A percentile compares a stretch with the other conserved stretches of the same genome.
These are phyloP conservation scores for Chelonoidis abingdonii DNA, from an alignment of 2,113 vertebrate genomes.

Conservation along the genomic window DNA sequence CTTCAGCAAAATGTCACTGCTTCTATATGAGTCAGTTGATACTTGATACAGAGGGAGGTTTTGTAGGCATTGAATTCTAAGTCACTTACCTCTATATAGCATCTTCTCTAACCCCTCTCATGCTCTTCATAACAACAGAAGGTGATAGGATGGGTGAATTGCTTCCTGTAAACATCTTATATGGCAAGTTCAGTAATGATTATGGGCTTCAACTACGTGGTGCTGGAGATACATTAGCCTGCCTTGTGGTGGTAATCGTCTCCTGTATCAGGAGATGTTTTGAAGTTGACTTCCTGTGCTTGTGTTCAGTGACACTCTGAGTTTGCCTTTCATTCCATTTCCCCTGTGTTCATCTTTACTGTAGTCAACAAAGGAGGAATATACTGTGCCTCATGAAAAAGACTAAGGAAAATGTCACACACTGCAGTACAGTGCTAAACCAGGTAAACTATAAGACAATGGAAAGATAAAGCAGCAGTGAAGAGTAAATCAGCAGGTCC, in stretches of 20 bases:
- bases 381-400: neutral
- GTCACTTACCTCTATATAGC: neutral
- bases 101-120: neutral
- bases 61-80: neutral
- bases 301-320: neutral
- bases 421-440: neutral
- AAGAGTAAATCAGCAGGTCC: neutral
- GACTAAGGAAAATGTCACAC: neutral
- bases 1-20: neutral
- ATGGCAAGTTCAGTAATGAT: neutral
- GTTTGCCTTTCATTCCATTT: neutral
- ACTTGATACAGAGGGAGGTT: neutral
- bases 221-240: constrained; percentile 29
- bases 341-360: neutral
- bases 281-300: neutral
- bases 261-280: neutral
- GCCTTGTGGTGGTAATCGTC: constrained; percentile 33
- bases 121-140: neutral
- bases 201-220: constrained; percentile 19
- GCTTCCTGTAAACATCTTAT: constrained; percentile 26
- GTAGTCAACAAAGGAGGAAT: neutral
- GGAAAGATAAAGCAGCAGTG: neutral
- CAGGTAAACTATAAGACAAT: neutral
- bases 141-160: neutral
- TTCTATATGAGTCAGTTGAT: neutral